Conservation (phyloP, 2,888 invertebrate species). For the Drosophila anomalipes region DNA sequence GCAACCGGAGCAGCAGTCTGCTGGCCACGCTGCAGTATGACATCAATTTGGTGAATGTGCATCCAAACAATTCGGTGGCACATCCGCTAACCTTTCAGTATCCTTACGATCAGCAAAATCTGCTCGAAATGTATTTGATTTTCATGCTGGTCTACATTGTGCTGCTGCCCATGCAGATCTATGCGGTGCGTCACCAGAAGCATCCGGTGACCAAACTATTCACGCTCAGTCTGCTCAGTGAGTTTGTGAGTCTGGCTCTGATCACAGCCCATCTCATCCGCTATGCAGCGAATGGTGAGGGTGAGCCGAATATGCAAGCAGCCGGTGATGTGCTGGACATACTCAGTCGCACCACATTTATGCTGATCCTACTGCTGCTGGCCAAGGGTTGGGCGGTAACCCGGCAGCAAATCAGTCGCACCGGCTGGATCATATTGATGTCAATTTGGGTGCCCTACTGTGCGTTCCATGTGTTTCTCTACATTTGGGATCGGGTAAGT, state of each 20-base stretch:
- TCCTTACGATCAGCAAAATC: conserved; percentile 97
- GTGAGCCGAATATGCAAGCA: conserved; percentile 92
- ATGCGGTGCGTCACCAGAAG: conserved; percentile 94
- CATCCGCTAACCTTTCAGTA: conserved; percentile 97
- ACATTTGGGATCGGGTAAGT: conserved; percentile 98
- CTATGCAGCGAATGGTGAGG: conserved; percentile 96
- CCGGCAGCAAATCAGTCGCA: conserved; percentile 94
- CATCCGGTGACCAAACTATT: conserved; percentile 96
- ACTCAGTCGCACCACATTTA: conserved; percentile 96
- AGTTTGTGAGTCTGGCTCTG: conserved; percentile 93
- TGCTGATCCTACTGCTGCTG: conserved; percentile 94
- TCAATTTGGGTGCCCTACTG: conserved; percentile 96
- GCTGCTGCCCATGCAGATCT: conserved; percentile 94
- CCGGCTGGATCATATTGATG: conserved; percentile 87
- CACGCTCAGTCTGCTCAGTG: conserved; percentile 93
- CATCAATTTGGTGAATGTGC: conserved; percentile 98
- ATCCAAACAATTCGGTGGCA: conserved; percentile 93
- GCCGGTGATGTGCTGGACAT: conserved; percentile 97
- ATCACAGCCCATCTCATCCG: conserved; percentile 95
- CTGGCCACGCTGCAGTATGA: conserved; percentile 91
- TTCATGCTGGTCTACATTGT: conserved; percentile 95
- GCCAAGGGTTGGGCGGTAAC: conserved; percentile 99
- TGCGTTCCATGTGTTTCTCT: conserved; percentile 95
- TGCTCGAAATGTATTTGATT: conserved; percentile 94
- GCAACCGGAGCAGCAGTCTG: conserved; percentile 47